Percentiles rank a stretch among this genome's conserved stretches.
These are phyloP conservation scores for Sylvilagus bachmani DNA, from an alignment of 2,113 vertebrate genomes.

Conservation along the genomic window DNA sequence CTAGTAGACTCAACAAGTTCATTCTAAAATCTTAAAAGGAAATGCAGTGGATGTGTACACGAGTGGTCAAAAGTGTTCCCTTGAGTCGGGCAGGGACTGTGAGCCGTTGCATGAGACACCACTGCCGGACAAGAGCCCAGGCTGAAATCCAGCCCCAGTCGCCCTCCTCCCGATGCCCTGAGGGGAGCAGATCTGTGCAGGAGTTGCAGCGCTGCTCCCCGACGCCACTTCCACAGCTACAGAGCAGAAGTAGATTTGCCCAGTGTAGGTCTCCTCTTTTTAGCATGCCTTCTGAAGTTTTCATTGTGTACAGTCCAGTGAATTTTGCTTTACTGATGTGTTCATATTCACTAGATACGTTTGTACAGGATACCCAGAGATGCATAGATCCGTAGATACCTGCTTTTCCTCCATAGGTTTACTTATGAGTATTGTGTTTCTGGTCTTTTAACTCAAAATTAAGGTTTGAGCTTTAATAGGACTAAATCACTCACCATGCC, in stretches of 20 bases:
- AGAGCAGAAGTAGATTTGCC: fast-evolving
- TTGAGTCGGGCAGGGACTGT: background rate
- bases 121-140: too few species aligned
- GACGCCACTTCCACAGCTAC: background rate
- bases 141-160: fast-evolving
- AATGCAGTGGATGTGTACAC: background rate
- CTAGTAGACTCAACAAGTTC: background rate
- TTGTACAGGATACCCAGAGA: background rate
- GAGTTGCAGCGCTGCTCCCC: fast-evolving
- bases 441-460: conserved; percentile 47
- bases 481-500: conserved; percentile 9
- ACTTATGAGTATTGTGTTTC: conserved; percentile 29
- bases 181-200: too few species aligned
- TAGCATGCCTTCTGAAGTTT: conserved; percentile 28
- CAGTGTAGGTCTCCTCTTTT: conserved; percentile 3
- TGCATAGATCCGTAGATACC: conserved; percentile 63
- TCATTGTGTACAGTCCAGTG: background rate
- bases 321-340: background rate
- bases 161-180: background rate
- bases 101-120: too few species aligned
- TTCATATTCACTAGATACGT: background rate
- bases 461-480: conserved; percentile 71
- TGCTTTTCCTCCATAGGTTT: background rate
- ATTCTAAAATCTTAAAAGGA: background rate
- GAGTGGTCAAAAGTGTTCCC: background rate